Evolutionary conservation across 2,113 vertebrate species (phyloP), one percentile per base, ranked within the genome.

Genomic region (Actenoides lindsayi): DNA sequence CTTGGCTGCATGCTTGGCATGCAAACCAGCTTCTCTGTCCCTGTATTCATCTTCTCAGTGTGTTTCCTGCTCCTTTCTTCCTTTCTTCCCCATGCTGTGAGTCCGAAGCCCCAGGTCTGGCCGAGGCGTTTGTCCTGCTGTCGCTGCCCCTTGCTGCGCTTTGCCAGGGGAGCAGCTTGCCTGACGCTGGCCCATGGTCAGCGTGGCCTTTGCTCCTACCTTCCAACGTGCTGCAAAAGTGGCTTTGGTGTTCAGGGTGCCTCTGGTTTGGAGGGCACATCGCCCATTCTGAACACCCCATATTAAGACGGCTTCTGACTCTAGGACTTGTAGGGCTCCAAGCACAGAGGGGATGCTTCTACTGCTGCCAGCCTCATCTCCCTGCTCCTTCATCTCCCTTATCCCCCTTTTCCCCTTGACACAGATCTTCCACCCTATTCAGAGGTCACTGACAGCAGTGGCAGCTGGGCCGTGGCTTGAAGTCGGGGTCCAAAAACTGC

Each of bases 221-320:
- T 30, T 53, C 63, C 39, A 60, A 27, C 18, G 16, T 0, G 1
- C 63, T 65, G 63, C 44, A 54, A 15, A 84, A 70, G 37, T 35
- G 24, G 30, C 42, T 80, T 56, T 4, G 6, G 48, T 46, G 63
- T 70, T 85, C 0, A 6, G 14, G 51, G 21, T 8, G 0, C 57
- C 50, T 85, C 28, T 80, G 25, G 75, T 88, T 48, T 51, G 18
- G 21, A 24, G 33, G 13, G 6, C 54, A 12, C 3, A 6, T 65
- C 0, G 2, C 7, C 25, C 31, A 3, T 70, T 19, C 37, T 54
- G 50, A 23, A 25, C 23, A 46, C 28, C 4, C 13, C 0, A 0
- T 70, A 54, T 50, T 31, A 24, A 56, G 60, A 70, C 46, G 10
- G 28, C 10, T 82, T 1, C 24, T 85, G 50, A n/a, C 46, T 90